Evolutionary conservation across 2,797 vertebrate genomes (phyloP).

Genomic region (Chaunax sp.): DNA sequence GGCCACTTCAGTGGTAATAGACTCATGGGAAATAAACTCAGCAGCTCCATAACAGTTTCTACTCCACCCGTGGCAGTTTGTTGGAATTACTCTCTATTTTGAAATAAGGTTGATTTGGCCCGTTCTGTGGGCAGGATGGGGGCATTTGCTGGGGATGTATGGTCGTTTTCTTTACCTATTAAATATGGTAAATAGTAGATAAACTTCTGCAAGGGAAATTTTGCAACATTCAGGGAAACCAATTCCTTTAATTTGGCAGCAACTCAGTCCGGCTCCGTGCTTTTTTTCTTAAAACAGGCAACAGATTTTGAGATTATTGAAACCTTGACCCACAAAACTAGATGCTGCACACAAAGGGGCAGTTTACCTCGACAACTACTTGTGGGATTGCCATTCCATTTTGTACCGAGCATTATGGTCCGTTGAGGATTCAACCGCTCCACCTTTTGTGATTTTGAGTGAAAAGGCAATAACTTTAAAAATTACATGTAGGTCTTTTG

Average conservation of each 20-base stretch:
- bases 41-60: slow-evolving; percentile 63
- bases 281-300: background rate
- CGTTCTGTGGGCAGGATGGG: slow-evolving; percentile 23
- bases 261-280: background rate
- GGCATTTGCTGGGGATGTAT: slow-evolving; percentile 18
- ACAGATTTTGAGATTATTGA: background rate
- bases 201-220: slow-evolving; percentile 2
- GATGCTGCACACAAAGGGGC: no score
- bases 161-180: slow-evolving; percentile 13
- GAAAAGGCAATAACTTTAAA: no score
- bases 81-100: slow-evolving; percentile 69
- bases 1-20: slow-evolving; percentile 64
- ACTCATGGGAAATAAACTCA: slow-evolving; percentile 79
- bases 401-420: background rate
- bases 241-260: slow-evolving; percentile 11
- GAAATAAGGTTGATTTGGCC: slow-evolving; percentile 57
- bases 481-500: no score
- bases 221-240: slow-evolving; percentile 24
- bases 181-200: slow-evolving; percentile 6
- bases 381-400: no score
- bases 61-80: slow-evolving; percentile 73
- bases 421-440: background rate
- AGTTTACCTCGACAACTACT: no score
- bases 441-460: no score
- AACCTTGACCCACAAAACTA: no score